Base-by-base conservation (phyloP, 2,113 vertebrate species). In the Sinocyclocheilus anshuiensis region DNA sequence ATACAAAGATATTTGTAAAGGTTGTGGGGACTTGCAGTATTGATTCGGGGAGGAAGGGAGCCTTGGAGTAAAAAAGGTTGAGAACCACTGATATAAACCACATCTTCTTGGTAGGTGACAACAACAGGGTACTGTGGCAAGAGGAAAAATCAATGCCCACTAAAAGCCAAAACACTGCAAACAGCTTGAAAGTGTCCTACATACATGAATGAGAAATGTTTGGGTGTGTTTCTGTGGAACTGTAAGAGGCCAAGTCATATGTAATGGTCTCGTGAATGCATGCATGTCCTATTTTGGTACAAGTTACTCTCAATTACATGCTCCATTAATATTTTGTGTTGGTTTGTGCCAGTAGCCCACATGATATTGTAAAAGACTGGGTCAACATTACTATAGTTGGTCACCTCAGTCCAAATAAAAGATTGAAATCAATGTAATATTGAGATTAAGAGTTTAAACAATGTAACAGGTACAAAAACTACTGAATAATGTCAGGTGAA, bases 121-220 rank as follows among this genome's bases (percentile, higher is more conserved):
- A 85, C 48, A 65, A 57, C 59, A 26, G 76, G 63, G 63, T 39
- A 59, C 33, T 55, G 74, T 81, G 20, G 18, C 15, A 63, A 67
- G 53, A 50, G 36, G 53, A 71, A 72, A 79, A 87, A 87, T 80
- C 82, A 78, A 83, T 84, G 63, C 24, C 84, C 55, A 22, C 78
- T 87, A 84, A 87, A 87, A 87, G 53, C 75, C 63, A 15, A 36
- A 81, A 61, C 77, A 50, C 3, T n/a, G 57, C 53, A 36, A 42
- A 78, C 15, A 10, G 63, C 65, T 20, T 18, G 11, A 77, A 75
- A 26, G 18, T 77, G 71, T 82, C 55, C 61, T 6, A 80, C 39
- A 82, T 26, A 83, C 12, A 36, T 84, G 59, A 65, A 53, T 33
- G 20, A 69, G 7, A 82, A 65, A 48, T 63, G 22, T 63, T 26